phyloP scores from a whole-genome alignment of 2,888 invertebrate genomes.

The Lochmaea crataegi region DNA sequence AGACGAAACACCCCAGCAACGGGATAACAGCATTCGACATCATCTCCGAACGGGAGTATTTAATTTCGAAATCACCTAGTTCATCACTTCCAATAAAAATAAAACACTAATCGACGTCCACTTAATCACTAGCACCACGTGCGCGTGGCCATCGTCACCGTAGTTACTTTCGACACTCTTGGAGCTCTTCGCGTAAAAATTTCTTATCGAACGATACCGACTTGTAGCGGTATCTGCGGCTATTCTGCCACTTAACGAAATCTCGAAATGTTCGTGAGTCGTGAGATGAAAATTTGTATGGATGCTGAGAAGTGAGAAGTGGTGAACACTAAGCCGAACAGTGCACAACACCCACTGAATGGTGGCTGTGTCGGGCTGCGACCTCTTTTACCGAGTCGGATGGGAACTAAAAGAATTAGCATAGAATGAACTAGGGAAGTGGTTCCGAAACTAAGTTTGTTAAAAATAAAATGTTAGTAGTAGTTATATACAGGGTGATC shows the following conservation, averaged over 20 bases:
- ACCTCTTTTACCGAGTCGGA: conserved; percentile 7
- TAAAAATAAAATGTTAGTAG: background rate
- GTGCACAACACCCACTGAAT: conserved; percentile 16
- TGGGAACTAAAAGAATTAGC: conserved; percentile 18
- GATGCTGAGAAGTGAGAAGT: conserved; percentile 11
- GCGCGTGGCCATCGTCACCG: conserved; percentile 24
- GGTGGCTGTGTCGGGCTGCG: conserved; percentile 4
- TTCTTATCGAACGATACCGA: conserved; percentile 2
- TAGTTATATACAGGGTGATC: background rate
- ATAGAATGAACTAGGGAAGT: conserved; percentile 5
- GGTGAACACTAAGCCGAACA: background rate
- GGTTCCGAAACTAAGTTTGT: background rate
- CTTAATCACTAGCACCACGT: conserved; percentile 25
- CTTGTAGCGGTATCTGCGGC: conserved; percentile 11
- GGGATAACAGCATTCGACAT: conserved; percentile 35
- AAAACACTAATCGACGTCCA: conserved; percentile 10
- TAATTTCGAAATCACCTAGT: conserved; percentile 7
- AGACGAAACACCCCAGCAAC: conserved; percentile 31
- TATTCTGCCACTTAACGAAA: conserved; percentile 3
- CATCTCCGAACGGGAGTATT: conserved; percentile 29
- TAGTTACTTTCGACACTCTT: conserved; percentile 12
- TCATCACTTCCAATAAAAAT: conserved; percentile 10
- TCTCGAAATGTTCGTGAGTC: conserved; percentile 12
- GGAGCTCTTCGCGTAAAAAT: conserved; percentile 15
- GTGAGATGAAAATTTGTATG: conserved; percentile 17